Conservation (phyloP, 2,797 vertebrate genomes). For the Paramormyrops hopkinsi region DNA sequence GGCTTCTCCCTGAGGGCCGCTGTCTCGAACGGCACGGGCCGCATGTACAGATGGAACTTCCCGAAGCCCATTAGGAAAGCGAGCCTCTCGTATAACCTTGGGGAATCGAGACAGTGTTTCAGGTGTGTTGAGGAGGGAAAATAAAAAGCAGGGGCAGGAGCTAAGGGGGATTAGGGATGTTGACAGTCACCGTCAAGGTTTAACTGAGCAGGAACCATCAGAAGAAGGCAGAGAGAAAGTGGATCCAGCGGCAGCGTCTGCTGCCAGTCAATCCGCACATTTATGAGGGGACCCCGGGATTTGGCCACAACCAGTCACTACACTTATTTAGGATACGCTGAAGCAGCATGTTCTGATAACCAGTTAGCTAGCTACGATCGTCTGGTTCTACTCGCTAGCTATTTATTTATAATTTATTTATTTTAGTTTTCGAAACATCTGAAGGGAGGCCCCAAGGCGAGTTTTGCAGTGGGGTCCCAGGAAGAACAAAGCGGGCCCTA, state of each 20-base stretch:
- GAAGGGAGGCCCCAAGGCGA: not conserved
- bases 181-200: not conserved
- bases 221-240: not conserved
- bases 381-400: not conserved
- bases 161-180: not conserved
- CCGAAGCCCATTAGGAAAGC: constrained; percentile 57
- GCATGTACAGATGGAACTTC: constrained; percentile 61
- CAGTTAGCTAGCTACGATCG: not conserved
- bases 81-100: constrained; percentile 59
- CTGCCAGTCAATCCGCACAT: not conserved
- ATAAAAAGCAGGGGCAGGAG: not conserved
- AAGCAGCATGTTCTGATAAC: not conserved
- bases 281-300: not conserved
- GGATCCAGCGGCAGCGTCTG: not conserved
- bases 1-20: constrained; percentile 47
- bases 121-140: not conserved
- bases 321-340: not conserved
- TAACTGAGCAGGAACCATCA: not conserved
- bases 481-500: not conserved
- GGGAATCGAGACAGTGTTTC: not conserved
- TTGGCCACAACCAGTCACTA: not conserved
- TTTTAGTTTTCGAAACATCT: not conserved
- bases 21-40: constrained; percentile 60
- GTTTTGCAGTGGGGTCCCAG: not conserved
- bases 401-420: not conserved